Evolutionary conservation across 2,797 vertebrate genomes (phyloP), one percentile per base, ranked within the genome.

Genomic region (Gorsachius magnificus): DNA sequence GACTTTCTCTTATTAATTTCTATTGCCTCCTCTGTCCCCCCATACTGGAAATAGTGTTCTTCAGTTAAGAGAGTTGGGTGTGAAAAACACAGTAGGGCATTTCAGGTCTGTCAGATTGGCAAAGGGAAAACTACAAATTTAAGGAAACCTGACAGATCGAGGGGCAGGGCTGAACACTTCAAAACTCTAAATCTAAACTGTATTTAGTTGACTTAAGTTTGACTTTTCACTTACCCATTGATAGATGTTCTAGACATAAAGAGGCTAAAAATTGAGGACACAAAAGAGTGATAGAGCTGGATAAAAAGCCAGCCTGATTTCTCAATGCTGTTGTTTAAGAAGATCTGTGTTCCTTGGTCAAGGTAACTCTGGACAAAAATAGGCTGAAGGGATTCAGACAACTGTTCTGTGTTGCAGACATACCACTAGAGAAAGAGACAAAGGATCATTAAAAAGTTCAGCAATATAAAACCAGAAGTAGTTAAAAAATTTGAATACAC

Each of bases 231-330:
- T 98, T 98, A 99, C 99, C 99, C 99, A 57, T 99, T 99, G 93
- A 99, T 99, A 85, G 99, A 99, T 60, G 99, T 99, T 94, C 99
- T 99, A 31, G 99, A 99, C 97, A 99, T 98, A 95, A 99, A 95
- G 33, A 99, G 98, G 95, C 99, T 98, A 95, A 99, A 99, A 96
- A 99, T 97, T 10, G 99, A 99, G 21, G 99, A 99, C 87, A 99
- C 97, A 13, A 99, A 98, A n/a, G 99, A 99, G 95, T 99, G 99
- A 89, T 99, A 99, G 57, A 99, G 98, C 91, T 99, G 99, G 33
- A 99, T 99, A 94, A 99, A 99, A 45, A 99, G 91, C 99, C 99
- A 99, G 97, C 99, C 97, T 3, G 99, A 99, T 97, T 99, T 99
- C 97, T 99, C 99, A 88, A 98, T 98, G 86, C 99, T 99, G 94